Evolutionary conservation across 1,140 invertebrate genomes (phyloP).

Genomic region (Pseudachorutes palmiensis): DNA sequence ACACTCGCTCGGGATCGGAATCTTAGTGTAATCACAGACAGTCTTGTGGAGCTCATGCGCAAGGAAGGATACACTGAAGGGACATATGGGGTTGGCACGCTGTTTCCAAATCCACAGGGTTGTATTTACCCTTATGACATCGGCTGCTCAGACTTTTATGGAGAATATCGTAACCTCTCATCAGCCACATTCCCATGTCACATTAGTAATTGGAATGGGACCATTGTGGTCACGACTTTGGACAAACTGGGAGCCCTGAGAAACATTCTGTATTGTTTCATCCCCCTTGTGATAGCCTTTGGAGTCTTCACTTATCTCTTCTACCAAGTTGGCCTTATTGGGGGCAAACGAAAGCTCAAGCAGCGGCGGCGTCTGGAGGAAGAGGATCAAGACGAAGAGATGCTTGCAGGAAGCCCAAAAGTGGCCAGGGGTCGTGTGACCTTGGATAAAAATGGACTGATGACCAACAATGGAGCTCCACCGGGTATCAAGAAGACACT

Average conservation of each 20-base stretch:
- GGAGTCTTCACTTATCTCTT: slow-evolving; percentile 38
- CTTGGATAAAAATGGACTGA: slow-evolving; percentile 20
- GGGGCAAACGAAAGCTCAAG: slow-evolving; percentile 15
- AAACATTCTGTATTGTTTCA: slow-evolving; percentile 37
- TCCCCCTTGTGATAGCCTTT: slow-evolving; percentile 36
- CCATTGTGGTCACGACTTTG: slow-evolving; percentile 36
- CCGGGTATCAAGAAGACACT: slow-evolving; percentile 33
- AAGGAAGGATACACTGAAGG: not conserved
- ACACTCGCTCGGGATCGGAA: slow-evolving; percentile 5
- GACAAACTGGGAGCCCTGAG: slow-evolving; percentile 35
- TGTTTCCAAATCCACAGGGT: slow-evolving; percentile 41
- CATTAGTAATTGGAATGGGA: slow-evolving; percentile 31
- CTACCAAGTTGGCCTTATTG: slow-evolving; percentile 38
- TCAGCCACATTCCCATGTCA: slow-evolving; percentile 36
- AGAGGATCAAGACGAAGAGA: slow-evolving; percentile 1
- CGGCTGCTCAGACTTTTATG: slow-evolving; percentile 38
- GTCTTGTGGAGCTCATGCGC: not conserved
- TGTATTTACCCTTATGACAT: slow-evolving; percentile 42
- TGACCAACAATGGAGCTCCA: slow-evolving; percentile 27
- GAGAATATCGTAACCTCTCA: slow-evolving; percentile 24
- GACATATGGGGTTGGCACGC: slow-evolving; percentile 23
- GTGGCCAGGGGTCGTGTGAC: not conserved
- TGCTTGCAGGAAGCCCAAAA: slow-evolving; percentile 1
- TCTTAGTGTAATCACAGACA: not conserved
- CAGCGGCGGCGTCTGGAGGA: slow-evolving; percentile 20